Base-by-base conservation (phyloP, 1,140 invertebrate genomes). In the Dolichoris vasculosae region DNA sequence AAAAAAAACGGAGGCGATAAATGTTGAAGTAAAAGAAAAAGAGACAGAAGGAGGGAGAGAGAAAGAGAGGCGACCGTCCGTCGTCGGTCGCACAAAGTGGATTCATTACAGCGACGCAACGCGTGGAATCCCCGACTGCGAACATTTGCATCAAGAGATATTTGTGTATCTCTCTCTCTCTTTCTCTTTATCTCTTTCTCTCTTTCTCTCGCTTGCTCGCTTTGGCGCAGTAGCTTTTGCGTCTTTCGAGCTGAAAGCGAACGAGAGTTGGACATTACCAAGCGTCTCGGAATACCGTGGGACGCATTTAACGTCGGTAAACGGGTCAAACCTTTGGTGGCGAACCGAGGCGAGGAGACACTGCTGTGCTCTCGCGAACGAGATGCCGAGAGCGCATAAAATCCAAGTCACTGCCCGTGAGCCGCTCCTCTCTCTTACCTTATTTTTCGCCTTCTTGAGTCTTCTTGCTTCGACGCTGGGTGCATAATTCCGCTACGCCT, bases 271-370 rank as follows among this genome's bases (percentile, higher is more conserved):
- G 88, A 87, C 92, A 93, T 93, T 93, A 92, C 91, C 93, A 91
- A 88, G 90, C 90, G 92, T 93, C 92, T 88, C 84, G 87, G 88
- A 85, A 90, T 90, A 89, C 89, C 90, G 90, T 90, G 89, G 90
- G 90, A 91, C 90, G 88, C 91, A 92, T 93, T 93, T 90, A 93
- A 91, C 91, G 93, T 92, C 88, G 88, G 92, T 91, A 91, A 88
- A 91, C 90, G 88, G 88, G 88, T 89, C 90, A 89, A 90, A 89
- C 89, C 89, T 87, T 87, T 89, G 86, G 86, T 80, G 86, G 86
- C 85, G 67, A 69, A 69, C 67, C 32, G 32, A 38, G 67, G 35
- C 32, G 32, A 38, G 32, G 35, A 59, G 23, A 69, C 67, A 20
- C 17, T 20, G 71, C 26, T 43, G 26, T 43, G 40, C 40, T 67